Percentiles rank a stretch among this genome's conserved stretches.
phyloP scores from a whole-genome alignment of 2,113 vertebrate species.

The Calidris pugnax region DNA sequence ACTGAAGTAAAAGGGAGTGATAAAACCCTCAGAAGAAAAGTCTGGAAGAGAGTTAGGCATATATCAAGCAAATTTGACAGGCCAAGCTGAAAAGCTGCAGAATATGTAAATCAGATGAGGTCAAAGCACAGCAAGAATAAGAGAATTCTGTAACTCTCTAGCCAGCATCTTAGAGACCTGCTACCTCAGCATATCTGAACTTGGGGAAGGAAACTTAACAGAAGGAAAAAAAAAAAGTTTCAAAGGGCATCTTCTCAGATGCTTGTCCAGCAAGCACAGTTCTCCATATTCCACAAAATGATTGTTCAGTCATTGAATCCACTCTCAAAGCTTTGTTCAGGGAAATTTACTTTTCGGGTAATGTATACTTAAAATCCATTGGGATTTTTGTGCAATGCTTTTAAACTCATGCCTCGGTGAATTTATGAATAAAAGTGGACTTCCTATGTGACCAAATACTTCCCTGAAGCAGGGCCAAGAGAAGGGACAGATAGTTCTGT shows the following conservation, averaged over 20 bases:
- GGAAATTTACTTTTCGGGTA: not conserved
- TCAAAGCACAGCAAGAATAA: constrained; percentile 1
- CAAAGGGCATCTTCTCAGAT: not conserved
- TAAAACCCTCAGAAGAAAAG: not conserved
- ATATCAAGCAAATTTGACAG: not conserved
- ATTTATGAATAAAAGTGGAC: not conserved
- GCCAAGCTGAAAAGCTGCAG: constrained; percentile 1
- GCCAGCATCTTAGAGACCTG: not conserved
- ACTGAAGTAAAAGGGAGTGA: not conserved
- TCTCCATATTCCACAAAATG: not conserved
- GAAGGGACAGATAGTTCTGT: not conserved
- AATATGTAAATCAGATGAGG: constrained; percentile 2
- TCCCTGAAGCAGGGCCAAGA: not conserved
- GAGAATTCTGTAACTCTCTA: not conserved
- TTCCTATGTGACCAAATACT: not conserved
- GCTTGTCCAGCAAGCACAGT: not conserved
- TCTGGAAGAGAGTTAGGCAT: not conserved
- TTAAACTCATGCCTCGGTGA: not conserved
- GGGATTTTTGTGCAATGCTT: not conserved
- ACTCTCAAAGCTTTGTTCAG: not conserved
- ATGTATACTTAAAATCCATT: not conserved
- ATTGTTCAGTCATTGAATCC: not conserved
- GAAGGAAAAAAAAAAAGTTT: not conserved
- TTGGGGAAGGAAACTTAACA: not conserved
- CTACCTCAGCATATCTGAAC: not conserved